Evolutionary conservation across 2,888 invertebrate genomes (phyloP).

Genomic region (Trypoxylon attenuatum): DNA sequence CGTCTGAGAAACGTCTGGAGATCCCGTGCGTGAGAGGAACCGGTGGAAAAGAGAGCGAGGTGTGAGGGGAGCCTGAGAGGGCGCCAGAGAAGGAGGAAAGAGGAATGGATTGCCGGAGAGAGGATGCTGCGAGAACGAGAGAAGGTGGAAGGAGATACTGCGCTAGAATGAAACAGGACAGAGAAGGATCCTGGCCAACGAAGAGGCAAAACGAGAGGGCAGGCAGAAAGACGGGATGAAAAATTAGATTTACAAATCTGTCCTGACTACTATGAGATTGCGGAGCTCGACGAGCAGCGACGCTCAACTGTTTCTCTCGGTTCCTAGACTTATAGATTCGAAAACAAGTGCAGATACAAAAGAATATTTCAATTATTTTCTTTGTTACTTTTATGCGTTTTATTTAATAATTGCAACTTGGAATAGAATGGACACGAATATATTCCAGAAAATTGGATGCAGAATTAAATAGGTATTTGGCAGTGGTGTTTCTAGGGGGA

Average conservation of each 20-base stretch:
- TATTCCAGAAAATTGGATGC: too few relatives aligned
- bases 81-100: conserved; percentile 14
- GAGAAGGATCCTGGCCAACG: conserved; percentile 38
- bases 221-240: conserved; percentile 63
- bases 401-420: too few relatives aligned
- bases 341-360: too few relatives aligned
- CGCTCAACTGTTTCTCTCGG: conserved; percentile 49
- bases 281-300: conserved; percentile 52
- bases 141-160: too few relatives aligned
- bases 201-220: conserved; percentile 48
- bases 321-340: too few relatives aligned
- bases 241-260: conserved; percentile 73
- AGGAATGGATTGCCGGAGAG: neutral
- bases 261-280: conserved; percentile 67
- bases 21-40: conserved; percentile 45
- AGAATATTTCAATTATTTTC: too few relatives aligned
- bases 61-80: neutral
- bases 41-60: neutral
- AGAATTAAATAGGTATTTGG: too few relatives aligned
- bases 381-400: too few relatives aligned
- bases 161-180: too few relatives aligned
- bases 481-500: too few relatives aligned
- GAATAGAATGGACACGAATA: too few relatives aligned
- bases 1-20: conserved; percentile 68
- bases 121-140: conserved; percentile 30